Evolutionary conservation across 1,140 invertebrate genomes (phyloP).

Genomic region (Lasioglossum albipes): DNA sequence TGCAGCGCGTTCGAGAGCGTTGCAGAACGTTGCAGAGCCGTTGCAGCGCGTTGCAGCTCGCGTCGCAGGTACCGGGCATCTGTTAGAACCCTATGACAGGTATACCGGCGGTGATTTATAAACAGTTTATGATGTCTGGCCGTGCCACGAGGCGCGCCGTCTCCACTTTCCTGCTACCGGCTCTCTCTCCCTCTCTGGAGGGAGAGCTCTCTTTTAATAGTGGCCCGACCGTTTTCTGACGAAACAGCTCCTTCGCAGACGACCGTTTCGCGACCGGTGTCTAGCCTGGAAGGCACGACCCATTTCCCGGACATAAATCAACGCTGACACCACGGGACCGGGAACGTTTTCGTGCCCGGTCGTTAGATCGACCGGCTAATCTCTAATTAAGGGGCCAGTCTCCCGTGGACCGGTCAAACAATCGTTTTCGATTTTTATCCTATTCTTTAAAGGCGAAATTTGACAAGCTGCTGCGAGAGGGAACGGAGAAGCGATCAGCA

Average conservation of each 20-base stretch:
- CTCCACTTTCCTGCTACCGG: slow-evolving; percentile 52
- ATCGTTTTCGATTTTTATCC: too few species aligned
- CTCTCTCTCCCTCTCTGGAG: not conserved
- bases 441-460: too few species aligned
- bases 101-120: slow-evolving; percentile 59
- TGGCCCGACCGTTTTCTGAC: slow-evolving; percentile 68
- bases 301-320: slow-evolving; percentile 80
- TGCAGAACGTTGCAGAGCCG: not conserved
- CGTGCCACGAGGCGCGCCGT: slow-evolving; percentile 32
- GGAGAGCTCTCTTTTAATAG: slow-evolving; percentile 57
- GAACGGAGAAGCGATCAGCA: too few species aligned
- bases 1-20: not conserved
- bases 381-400: slow-evolving; percentile 72
- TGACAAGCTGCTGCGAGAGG: too few species aligned
- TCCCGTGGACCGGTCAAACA: too few species aligned
- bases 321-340: slow-evolving; percentile 67
- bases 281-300: slow-evolving; percentile 75
- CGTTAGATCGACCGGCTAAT: slow-evolving; percentile 72
- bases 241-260: slow-evolving; percentile 46
- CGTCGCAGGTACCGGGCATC: slow-evolving; percentile 11
- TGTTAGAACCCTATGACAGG: slow-evolving; percentile 53
- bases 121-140: slow-evolving; percentile 58
- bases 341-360: slow-evolving; percentile 69
- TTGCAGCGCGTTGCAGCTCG: too few species aligned
- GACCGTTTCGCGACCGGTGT: slow-evolving; percentile 45